Percentiles rank a stretch among this genome's conserved stretches.
Evolutionary conservation across 1,140 invertebrate genomes (phyloP).

Genomic region (Venustaconcha ellipsiformis): DNA sequence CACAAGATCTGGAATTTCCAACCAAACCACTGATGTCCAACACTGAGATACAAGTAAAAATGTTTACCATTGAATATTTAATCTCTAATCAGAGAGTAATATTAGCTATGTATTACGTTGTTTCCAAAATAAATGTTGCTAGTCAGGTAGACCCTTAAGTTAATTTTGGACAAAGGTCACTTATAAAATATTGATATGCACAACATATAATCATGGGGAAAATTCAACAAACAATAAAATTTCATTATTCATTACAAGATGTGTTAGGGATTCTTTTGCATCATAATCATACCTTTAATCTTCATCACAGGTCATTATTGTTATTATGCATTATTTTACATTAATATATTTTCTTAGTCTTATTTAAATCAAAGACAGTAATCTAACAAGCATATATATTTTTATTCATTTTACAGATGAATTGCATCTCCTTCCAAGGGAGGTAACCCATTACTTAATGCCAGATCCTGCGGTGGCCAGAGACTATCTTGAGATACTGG

Average conservation of each 20-base stretch:
- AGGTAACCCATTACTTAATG: slow-evolving; percentile 61
- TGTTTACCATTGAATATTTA: too few species aligned
- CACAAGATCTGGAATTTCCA: too few species aligned
- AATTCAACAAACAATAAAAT: too few species aligned
- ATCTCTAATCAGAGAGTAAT: too few species aligned
- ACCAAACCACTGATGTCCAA: too few species aligned
- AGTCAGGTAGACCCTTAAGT: too few species aligned
- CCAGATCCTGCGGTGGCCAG: slow-evolving; percentile 57
- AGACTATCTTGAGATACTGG: slow-evolving; percentile 64
- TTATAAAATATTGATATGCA: too few species aligned
- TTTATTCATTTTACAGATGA: slow-evolving; percentile 16
- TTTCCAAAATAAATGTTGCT: too few species aligned
- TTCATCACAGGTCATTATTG: neutral
- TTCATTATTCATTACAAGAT: neutral
- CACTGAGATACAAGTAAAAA: too few species aligned
- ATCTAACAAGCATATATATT: neutral
- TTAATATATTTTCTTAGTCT: neutral
- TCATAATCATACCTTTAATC: neutral
- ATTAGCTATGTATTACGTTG: too few species aligned
- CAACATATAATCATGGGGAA: too few species aligned
- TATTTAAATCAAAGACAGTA: neutral
- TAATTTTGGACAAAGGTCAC: too few species aligned
- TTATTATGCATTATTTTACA: neutral
- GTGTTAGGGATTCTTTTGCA: neutral
- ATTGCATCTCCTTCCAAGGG: slow-evolving; percentile 30